Evolutionary conservation across 2,113 vertebrate species (phyloP), one percentile per base, ranked within the genome.

Genomic region (Zingel zingel): DNA sequence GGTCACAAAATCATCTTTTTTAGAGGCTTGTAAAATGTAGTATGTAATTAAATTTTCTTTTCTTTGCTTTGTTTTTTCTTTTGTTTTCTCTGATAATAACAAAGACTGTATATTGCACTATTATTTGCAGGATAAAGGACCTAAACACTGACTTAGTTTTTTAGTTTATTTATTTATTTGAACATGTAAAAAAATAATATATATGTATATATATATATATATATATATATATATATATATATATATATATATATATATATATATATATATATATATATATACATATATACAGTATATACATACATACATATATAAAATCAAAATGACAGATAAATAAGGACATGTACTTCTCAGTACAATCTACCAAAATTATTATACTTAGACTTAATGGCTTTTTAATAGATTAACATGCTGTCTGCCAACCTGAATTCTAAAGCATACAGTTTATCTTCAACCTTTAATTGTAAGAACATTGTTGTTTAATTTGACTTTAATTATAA

Each of bases 371-470:
- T n/a, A n/a, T n/a, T n/a, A n/a, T n/a, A n/a, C n/a, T n/a, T n/a
- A n/a, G n/a, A n/a, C n/a, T 47, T 74, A 54, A 56, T 74, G 74
- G 47, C n/a, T 81, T 77, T 70, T 75, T 63, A 74, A 15, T 50
- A 62, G 80, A 88, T 85, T 87, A 83, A 48, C 39, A 39, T 67
- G 33, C 19, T 59, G 53, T 71, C 63, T 33, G 4, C 6, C 36
- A 45, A 30, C 70, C 39, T 30, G 21, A 25, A 27, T 62, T 71
- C 48, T 61, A 79, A 50, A 68, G 53, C 66, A 56, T 43, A 65
- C 36, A 80, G 14, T 3, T 47, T 2, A 47, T 54, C 23, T 15
- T 57, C 63, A 13, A 30, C n/a, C 27, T 61, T 54, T 45, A 21
- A n/a, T n/a, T n/a, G n/a, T n/a, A n/a, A n/a, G n/a, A n/a, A 8